These are phyloP conservation scores for Cydia amplana DNA, from an alignment of 1,140 invertebrate genomes.

Conservation along the genomic window DNA sequence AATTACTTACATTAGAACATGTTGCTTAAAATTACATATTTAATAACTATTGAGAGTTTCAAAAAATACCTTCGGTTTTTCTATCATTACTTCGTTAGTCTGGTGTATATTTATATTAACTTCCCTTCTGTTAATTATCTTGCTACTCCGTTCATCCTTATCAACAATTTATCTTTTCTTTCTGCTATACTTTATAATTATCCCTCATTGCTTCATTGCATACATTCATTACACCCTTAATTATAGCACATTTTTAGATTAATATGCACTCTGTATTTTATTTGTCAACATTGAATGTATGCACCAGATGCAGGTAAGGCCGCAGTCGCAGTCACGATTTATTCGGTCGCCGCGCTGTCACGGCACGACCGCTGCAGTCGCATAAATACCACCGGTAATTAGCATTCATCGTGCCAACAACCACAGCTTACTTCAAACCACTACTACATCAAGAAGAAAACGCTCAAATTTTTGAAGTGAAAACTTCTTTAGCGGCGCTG, in stretches of 20 bases:
- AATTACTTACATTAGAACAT: too few relatives aligned
- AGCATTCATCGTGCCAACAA: slow-evolving; percentile 55
- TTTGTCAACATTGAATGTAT: not conserved
- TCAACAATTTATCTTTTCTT: too few relatives aligned
- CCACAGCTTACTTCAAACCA: not conserved
- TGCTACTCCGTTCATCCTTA: too few relatives aligned
- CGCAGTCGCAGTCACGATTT: not conserved
- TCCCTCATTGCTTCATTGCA: not conserved
- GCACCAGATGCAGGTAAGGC: not conserved
- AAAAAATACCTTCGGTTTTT: too few relatives aligned
- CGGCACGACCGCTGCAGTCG: slow-evolving; percentile 53
- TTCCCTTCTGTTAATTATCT: too few relatives aligned
- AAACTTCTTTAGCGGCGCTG: too few relatives aligned
- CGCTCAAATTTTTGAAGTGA: too few relatives aligned
- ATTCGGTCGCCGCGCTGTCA: slow-evolving; percentile 1
- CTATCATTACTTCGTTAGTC: too few relatives aligned
- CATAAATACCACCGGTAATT: slow-evolving; percentile 72
- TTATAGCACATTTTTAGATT: not conserved
- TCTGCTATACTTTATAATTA: too few relatives aligned
- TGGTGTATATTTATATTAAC: too few relatives aligned
- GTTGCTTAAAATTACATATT: too few relatives aligned
- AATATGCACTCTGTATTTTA: not conserved
- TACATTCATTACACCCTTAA: not conserved
- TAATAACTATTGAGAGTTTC: too few relatives aligned
- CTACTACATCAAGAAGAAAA: not conserved